These are phyloP conservation scores for Anoplophora glabripennis DNA, from an alignment of 1,140 invertebrate genomes.

Conservation along the genomic window DNA sequence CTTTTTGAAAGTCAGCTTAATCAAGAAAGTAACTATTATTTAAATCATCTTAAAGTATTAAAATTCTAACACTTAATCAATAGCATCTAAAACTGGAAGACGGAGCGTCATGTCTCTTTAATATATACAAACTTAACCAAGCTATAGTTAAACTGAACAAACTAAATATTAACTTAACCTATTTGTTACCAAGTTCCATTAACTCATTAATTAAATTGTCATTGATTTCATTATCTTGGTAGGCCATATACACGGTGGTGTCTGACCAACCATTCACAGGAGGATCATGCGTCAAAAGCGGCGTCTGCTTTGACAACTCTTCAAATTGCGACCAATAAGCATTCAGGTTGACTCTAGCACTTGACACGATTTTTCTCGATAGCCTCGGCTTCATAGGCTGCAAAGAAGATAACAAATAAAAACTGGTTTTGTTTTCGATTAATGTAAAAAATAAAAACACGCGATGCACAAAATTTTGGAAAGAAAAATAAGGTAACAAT, in stretches of 20 bases:
- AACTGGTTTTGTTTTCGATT: not conserved
- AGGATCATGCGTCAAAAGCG: conserved; percentile 50
- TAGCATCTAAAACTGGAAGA: conserved; percentile 8
- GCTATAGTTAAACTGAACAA: conserved; percentile 14
- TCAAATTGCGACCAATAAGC: conserved; percentile 58
- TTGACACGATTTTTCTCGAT: conserved; percentile 51
- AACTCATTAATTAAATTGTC: conserved; percentile 57
- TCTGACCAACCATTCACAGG: conserved; percentile 25
- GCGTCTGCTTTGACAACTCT: conserved; percentile 50
- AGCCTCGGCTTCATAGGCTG: conserved; percentile 54
- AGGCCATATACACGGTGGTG: conserved; percentile 47
- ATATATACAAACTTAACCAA: conserved; percentile 18
- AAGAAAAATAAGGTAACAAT: too few relatives aligned
- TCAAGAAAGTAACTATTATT: conserved; percentile 13
- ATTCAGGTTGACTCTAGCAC: conserved; percentile 57
- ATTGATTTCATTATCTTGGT: conserved; percentile 50
- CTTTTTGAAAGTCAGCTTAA: conserved; percentile 29
- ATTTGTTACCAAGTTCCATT: conserved; percentile 44
- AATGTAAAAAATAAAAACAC: conserved; percentile 5
- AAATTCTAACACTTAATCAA: conserved; percentile 12
- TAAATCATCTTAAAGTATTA: conserved; percentile 10
- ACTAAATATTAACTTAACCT: conserved; percentile 18
- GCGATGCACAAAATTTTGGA: conserved; percentile 6
- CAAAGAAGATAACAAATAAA: conserved; percentile 20
- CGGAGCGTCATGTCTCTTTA: not conserved